phyloP scores from a whole-genome alignment of 2,888 invertebrate genomes.

The Stramonita haemastoma region DNA sequence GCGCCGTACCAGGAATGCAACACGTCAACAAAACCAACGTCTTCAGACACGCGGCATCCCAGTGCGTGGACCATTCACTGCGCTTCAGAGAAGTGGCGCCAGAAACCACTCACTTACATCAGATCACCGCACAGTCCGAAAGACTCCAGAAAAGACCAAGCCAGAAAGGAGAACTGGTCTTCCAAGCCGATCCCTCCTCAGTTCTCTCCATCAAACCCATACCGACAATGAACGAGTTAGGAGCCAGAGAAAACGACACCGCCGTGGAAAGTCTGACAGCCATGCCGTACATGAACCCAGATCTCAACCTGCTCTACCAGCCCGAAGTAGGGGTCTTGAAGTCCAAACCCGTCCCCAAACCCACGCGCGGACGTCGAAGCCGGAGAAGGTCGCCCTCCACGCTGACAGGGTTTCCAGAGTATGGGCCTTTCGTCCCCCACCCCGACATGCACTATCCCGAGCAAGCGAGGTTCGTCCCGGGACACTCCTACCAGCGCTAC shows the following conservation, averaged over 20 bases:
- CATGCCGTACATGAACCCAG: not conserved
- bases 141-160: not conserved
- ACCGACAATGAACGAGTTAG: not conserved
- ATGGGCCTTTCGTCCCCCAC: not conserved
- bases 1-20: not conserved
- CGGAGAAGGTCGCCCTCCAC: not conserved
- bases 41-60: not conserved
- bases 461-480: not conserved
- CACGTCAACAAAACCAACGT: not conserved
- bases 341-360: conserved; percentile 21
- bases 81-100: not conserved
- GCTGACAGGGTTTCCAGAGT: not conserved
- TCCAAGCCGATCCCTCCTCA: not conserved
- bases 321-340: conserved; percentile 12
- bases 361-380: conserved; percentile 19
- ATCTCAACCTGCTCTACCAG: not conserved
- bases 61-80: not conserved
- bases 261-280: not conserved
- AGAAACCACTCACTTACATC: not conserved
- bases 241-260: not conserved
- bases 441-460: not conserved
- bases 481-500: not conserved
- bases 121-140: not conserved
- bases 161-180: not conserved
- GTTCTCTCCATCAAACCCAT: not conserved